Evolutionary conservation across 1,140 invertebrate species (phyloP).

Genomic region (Cherax destructor): DNA sequence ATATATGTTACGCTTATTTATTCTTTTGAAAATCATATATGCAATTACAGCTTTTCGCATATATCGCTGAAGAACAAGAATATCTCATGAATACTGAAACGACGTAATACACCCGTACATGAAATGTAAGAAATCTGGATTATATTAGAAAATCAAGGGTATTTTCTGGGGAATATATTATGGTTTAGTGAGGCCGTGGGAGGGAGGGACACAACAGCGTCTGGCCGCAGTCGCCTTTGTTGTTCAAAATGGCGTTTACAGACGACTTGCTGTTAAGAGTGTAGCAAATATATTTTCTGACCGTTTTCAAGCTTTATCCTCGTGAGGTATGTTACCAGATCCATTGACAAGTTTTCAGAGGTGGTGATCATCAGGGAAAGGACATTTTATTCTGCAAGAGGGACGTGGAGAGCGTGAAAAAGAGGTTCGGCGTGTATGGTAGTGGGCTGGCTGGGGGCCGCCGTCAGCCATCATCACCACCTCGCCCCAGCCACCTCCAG

Average conservation of each 20-base stretch:
- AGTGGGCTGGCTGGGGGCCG: background rate
- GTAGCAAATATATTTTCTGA: conserved; percentile 9
- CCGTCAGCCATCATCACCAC: conserved; percentile 49
- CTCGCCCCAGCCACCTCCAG: background rate
- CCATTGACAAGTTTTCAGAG: background rate
- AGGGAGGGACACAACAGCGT: background rate
- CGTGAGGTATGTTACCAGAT: conserved; percentile 27
- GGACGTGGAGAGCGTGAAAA: background rate
- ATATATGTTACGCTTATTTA: background rate
- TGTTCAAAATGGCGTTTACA: conserved; percentile 67
- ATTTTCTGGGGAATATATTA: background rate
- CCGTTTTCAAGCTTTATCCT: background rate
- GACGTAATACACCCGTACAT: background rate
- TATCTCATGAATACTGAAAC: background rate
- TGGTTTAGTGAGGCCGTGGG: background rate
- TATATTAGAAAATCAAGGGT: background rate
- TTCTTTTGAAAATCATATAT: background rate
- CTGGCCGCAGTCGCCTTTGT: conserved; percentile 49
- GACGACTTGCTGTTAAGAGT: conserved; percentile 14
- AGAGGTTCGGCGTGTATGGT: conserved; percentile 22
- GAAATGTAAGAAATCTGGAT: background rate
- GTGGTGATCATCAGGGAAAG: background rate
- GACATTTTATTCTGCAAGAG: background rate
- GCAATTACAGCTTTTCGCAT: background rate
- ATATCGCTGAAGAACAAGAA: background rate